Conservation (phyloP, 2,888 invertebrate species). For the Lithophane ornitopus region DNA sequence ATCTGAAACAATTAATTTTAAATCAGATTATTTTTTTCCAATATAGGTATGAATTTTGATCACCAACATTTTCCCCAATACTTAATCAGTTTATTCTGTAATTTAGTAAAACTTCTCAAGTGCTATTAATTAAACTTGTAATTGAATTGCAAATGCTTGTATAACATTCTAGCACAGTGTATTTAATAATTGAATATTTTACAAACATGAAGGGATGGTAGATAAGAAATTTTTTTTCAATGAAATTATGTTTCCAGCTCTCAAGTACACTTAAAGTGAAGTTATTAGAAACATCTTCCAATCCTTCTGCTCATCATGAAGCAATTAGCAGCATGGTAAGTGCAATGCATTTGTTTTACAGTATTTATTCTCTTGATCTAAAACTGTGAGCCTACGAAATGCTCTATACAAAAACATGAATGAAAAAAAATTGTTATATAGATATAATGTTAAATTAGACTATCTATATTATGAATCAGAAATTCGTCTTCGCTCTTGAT, state of each 20-base stretch:
- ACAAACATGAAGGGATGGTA: background rate
- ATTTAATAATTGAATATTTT: background rate
- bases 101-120: background rate
- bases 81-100: background rate
- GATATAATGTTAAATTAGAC: background rate
- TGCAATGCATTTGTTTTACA: constrained; percentile 21
- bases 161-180: background rate
- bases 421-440: background rate
- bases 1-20: background rate
- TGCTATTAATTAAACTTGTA: constrained; percentile 10
- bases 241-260: constrained; percentile 45
- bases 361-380: background rate
- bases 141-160: background rate
- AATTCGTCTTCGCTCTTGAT: background rate
- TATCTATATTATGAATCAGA: background rate
- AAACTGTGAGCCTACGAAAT: background rate
- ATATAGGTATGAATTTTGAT: background rate
- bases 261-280: constrained; percentile 45
- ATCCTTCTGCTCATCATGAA: constrained; percentile 75
- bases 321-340: constrained; percentile 89
- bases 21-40: background rate
- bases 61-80: background rate
- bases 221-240: background rate
- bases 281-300: constrained; percentile 35
- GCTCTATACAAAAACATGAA: background rate